A percentile compares a stretch with the other conserved stretches of the same genome.
phyloP scores from a whole-genome alignment of 2,797 vertebrate genomes.

The Cichlasoma orientale region DNA sequence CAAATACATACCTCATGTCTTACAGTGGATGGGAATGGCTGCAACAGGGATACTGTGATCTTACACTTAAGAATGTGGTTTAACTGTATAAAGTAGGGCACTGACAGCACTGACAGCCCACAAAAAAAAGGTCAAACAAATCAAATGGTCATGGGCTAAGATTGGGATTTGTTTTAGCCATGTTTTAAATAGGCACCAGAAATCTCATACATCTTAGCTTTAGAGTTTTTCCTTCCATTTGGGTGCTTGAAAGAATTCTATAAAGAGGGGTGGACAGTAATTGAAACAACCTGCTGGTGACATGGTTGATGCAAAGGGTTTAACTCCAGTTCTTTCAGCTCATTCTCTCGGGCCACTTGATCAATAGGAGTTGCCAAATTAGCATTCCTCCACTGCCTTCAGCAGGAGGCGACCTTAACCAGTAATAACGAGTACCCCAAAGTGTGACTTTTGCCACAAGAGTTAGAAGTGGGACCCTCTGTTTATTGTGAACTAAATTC shows the following conservation, averaged over 20 bases:
- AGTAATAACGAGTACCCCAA: neutral
- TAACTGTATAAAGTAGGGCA: too few relatives aligned
- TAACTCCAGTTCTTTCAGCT: neutral
- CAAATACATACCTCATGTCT: too few relatives aligned
- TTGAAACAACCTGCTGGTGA: accelerated
- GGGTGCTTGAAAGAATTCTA: accelerated
- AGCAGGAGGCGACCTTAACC: neutral
- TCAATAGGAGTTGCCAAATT: neutral
- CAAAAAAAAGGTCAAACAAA: too few relatives aligned
- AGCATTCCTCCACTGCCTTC: neutral
- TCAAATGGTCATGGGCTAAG: too few relatives aligned
- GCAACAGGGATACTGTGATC: too few relatives aligned
- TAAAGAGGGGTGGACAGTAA: neutral
- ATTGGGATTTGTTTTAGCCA: neutral
- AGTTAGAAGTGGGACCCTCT: neutral
- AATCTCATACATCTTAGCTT: neutral
- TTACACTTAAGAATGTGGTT: too few relatives aligned
- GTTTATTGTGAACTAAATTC: constrained; percentile 8
- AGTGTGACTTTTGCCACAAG: neutral
- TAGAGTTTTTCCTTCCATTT: neutral
- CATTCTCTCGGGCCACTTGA: neutral
- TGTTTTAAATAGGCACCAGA: neutral
- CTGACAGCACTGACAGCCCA: neutral
- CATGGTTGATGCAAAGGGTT: neutral
- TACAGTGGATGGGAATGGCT: too few relatives aligned